These are phyloP conservation scores for Melanotaenia trifasciata DNA, from an alignment of 2,797 vertebrate genomes.

Conservation along the genomic window DNA sequence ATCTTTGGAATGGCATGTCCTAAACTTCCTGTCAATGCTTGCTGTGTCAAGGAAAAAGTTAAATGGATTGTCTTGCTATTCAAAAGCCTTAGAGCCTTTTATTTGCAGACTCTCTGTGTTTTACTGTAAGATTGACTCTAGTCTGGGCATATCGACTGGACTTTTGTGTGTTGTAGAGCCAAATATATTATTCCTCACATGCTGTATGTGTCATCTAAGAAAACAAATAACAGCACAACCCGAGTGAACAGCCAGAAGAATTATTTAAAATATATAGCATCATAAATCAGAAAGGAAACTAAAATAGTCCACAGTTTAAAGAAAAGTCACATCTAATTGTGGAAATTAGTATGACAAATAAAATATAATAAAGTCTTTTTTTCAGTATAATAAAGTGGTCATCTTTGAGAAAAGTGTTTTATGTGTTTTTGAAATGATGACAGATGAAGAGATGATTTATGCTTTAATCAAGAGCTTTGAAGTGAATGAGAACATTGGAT, in stretches of 20 bases:
- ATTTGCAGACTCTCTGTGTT: conserved; percentile 6
- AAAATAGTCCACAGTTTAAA: conserved; percentile 18
- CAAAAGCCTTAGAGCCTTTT: conserved; percentile 20
- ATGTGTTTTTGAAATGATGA: conserved; percentile 45
- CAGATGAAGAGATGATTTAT: conserved; percentile 53
- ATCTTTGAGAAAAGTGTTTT: conserved; percentile 26
- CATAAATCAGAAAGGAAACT: conserved; percentile 48
- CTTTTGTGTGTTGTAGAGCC: conserved; percentile 41
- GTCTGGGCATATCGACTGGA: conserved; percentile 16
- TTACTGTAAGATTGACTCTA: conserved; percentile 13
- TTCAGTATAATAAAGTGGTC: conserved; percentile 27
- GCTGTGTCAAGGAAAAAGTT: conserved; percentile 24
- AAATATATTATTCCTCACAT: conserved; percentile 42
- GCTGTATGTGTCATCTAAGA: conserved; percentile 17
- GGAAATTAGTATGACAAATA: conserved; percentile 32
- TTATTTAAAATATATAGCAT: conserved; percentile 34
- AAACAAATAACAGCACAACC: conserved; percentile 27
- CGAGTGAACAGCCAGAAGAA: conserved; percentile 34
- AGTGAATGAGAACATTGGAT: conserved; percentile 40
- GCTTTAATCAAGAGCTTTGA: conserved; percentile 52
- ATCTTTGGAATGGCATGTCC: conserved; percentile 9
- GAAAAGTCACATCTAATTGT: conserved; percentile 13
- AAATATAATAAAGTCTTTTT: conserved; percentile 12
- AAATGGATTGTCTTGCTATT: conserved; percentile 1
- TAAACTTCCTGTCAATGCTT: conserved; percentile 23